Evolutionary conservation across 2,888 invertebrate species (phyloP).

Genomic region (Synanthedon tipuliformis): DNA sequence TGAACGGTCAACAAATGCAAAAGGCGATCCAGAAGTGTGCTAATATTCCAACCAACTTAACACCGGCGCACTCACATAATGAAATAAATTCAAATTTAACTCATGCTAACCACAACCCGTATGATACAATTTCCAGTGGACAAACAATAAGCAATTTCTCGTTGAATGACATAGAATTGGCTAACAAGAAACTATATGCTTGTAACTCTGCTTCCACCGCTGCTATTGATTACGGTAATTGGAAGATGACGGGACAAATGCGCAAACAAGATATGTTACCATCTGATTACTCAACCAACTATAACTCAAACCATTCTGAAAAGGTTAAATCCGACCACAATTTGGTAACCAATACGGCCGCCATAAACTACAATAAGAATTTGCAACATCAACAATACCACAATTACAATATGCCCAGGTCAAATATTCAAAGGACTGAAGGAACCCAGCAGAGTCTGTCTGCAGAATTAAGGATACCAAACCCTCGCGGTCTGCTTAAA

Average conservation of each 20-base stretch:
- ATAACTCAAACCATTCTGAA: conserved; percentile 32
- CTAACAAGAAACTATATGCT: conserved; percentile 54
- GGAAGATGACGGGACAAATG: conserved; percentile 48
- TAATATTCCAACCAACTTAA: conserved; percentile 28
- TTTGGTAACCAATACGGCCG: conserved; percentile 20
- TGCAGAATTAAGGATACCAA: conserved; percentile 53
- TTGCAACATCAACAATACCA: conserved; percentile 46
- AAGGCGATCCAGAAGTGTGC: conserved; percentile 32
- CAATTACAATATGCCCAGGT: conserved; percentile 37
- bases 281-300: conserved; percentile 49
- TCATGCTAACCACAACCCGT: conserved; percentile 52
- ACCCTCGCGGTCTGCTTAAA: conserved; percentile 45
- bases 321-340: conserved; percentile 40
- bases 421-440: conserved; percentile 35
- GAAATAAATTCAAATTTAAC: conserved; percentile 42
- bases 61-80: conserved; percentile 39
- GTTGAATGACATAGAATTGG: conserved; percentile 54
- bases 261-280: conserved; percentile 47
- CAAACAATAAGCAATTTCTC: conserved; percentile 45
- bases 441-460: conserved; percentile 45
- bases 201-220: conserved; percentile 30
- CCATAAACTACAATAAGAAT: conserved; percentile 49
- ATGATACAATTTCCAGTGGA: conserved; percentile 33
- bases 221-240: conserved; percentile 54
- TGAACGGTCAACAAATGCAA: conserved; percentile 41